Evolutionary conservation across 2,888 invertebrate genomes (phyloP).

Genomic region (Ectropis crepuscularia): DNA sequence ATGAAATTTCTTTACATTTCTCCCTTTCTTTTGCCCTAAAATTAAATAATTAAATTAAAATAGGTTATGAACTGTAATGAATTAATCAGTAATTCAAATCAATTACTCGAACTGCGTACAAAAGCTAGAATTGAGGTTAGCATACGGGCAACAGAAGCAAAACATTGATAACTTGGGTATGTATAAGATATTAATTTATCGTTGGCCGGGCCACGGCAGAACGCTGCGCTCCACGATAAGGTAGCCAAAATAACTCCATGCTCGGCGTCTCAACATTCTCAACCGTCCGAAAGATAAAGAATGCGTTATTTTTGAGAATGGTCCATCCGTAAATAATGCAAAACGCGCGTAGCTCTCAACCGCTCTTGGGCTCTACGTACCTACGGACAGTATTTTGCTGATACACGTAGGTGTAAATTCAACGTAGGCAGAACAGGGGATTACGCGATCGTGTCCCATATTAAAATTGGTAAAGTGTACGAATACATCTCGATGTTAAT

Average conservation of each 20-base stretch:
- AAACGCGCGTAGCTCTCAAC: constrained; percentile 47
- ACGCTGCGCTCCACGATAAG: constrained; percentile 71
- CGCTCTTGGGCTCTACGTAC: constrained; percentile 41
- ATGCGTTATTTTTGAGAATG: constrained; percentile 53
- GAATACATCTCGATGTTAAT: constrained; percentile 45
- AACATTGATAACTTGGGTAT: constrained; percentile 67
- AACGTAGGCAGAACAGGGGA: constrained; percentile 39
- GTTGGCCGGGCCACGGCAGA: constrained; percentile 65
- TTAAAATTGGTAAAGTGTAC: constrained; percentile 48
- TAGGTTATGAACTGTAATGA: constrained; percentile 1
- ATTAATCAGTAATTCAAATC: constrained; percentile 18
- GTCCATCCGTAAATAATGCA: constrained; percentile 49
- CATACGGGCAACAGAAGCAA: constrained; percentile 54
- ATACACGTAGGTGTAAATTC: constrained; percentile 13
- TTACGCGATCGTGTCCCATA: constrained; percentile 48
- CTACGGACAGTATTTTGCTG: constrained; percentile 30
- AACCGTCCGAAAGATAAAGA: constrained; percentile 66
- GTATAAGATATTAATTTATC: constrained; percentile 73
- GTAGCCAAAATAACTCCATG: constrained; percentile 78
- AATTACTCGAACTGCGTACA: constrained; percentile 18
- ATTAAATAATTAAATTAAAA: neutral
- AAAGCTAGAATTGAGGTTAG: constrained; percentile 27
- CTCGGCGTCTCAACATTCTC: constrained; percentile 69
- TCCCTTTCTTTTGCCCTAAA: no score
- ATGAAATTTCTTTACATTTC: no score